Base-by-base conservation (phyloP, 1,140 invertebrate species). In the Drosophila baimaii region DNA sequence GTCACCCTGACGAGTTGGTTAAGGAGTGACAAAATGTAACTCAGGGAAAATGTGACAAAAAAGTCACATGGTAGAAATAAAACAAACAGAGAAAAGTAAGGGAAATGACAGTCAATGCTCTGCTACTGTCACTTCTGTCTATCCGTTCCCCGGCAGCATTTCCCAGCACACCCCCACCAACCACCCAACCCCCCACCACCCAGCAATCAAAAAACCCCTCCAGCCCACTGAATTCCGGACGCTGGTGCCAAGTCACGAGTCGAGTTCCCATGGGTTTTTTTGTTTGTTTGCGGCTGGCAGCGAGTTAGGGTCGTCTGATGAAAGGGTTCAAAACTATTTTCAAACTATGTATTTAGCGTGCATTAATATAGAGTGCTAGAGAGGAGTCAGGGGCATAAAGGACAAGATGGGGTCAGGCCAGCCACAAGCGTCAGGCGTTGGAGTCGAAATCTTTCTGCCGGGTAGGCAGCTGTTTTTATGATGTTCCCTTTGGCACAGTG, bases 301-400 rank as follows among this genome's bases (percentile, higher is more conserved):
- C 61, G 47, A 43, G 69, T 17, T 44, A 29, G 81, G 46, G 68
- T 27, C 56, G 74, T 52, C 44, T 83, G 83, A 88, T 88, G 83
- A 88, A 88, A 89, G 83, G 83, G 83, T 88, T 88, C 84, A 80
- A 81, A 88, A 89, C 84, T 88, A 88, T 88, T 88, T 88, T 83
- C 79, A 70, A 88, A 88, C 83, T 88, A 89, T 88, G 84, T 88
- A 88, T 88, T 88, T 89, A 88, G 79, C 83, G 83, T 77, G 84
- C 77, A 82, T 88, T 88, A 77, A 77, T 88, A 61, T 79, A 15
- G 64, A 56, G 25, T 0, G 47, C 10, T 12, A 10, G 1, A 31
- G 47, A 17, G 13, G 19, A 13, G 49, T 19, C 3, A 21, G 33
- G 17, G 7, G 12, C 8, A n/a, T 23, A 33, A 43, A 29, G 31